A percentile compares a stretch with the other conserved stretches of the same genome.
phyloP scores from a whole-genome alignment of 2,797 vertebrate species.

The Halcyon chelicuti region DNA sequence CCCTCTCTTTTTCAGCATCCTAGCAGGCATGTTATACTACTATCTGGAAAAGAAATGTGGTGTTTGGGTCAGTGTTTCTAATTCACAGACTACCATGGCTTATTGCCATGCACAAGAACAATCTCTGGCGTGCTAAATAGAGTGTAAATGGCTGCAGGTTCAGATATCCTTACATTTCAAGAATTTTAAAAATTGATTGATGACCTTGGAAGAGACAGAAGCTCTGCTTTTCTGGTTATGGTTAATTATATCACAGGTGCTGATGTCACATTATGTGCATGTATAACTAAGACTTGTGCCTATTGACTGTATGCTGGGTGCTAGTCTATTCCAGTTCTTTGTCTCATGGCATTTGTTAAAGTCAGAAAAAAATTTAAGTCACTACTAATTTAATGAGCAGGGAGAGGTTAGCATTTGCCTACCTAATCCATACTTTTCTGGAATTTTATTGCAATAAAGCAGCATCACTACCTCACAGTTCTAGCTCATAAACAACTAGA shows the following conservation, averaged over 20 bases:
- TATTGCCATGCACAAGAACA: background rate
- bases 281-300: background rate
- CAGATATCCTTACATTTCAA: background rate
- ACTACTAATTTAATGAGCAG: background rate
- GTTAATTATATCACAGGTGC: background rate
- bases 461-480: background rate
- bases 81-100: background rate
- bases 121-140: background rate
- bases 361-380: background rate
- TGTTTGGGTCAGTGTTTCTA: constrained; percentile 20
- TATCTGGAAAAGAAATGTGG: background rate
- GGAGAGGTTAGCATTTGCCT: background rate
- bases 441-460: background rate
- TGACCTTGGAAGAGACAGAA: background rate
- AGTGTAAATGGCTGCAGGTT: background rate
- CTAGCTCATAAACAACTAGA: constrained; percentile 34
- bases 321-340: background rate
- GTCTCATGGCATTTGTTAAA: constrained; percentile 4
- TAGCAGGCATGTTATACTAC: background rate
- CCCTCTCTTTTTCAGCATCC: background rate
- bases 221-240: background rate
- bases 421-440: background rate
- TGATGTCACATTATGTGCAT: background rate
- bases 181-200: background rate
- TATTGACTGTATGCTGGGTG: background rate